Conservation (phyloP, 2,113 vertebrate species). For the Octodon degus region DNA sequence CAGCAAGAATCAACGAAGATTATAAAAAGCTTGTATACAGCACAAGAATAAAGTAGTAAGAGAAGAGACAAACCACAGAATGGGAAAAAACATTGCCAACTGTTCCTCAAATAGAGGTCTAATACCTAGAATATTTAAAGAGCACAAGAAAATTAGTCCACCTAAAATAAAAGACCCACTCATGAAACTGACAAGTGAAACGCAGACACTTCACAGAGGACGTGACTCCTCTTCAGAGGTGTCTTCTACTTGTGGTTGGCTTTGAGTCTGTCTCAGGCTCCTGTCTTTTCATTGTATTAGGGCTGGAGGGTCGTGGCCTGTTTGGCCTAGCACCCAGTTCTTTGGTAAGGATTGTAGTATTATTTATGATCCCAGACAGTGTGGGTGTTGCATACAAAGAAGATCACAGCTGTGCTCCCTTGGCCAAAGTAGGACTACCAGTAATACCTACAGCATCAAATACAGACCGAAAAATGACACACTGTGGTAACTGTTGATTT, state of each 20-base stretch:
- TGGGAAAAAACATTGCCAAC: neutral
- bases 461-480: neutral
- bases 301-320: neutral
- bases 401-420: neutral
- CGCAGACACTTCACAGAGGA: neutral
- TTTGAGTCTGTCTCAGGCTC: neutral
- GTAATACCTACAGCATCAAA: neutral
- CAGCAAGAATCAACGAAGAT: neutral
- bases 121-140: neutral
- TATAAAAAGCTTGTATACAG: neutral
- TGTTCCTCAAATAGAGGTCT: neutral
- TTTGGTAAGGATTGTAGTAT: neutral
- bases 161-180: neutral
- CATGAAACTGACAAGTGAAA: neutral
- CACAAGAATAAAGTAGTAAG: neutral
- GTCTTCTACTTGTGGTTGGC: neutral
- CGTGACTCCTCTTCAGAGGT: neutral
- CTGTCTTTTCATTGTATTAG: neutral
- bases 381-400: neutral
- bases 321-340: neutral
- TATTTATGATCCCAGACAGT: neutral
- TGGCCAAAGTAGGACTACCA: neutral
- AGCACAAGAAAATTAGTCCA: neutral
- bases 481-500: neutral
- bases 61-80: neutral